Conservation (phyloP, 2,797 vertebrate genomes). For the Odontamblyopus lacepedii region DNA sequence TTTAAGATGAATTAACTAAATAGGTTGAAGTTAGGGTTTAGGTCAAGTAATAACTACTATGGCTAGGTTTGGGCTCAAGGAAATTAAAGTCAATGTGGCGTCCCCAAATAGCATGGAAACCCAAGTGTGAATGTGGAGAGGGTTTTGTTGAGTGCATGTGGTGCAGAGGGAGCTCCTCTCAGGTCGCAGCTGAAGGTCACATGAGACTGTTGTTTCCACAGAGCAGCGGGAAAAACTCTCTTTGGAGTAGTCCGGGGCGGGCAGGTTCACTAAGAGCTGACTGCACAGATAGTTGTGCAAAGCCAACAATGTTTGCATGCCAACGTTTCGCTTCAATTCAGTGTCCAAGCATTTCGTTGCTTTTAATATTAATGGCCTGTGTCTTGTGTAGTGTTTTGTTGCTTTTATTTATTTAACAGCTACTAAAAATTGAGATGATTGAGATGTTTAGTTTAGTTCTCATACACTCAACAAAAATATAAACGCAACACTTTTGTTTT, state of each 20-base stretch:
- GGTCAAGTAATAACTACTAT: not conserved
- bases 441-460: no score
- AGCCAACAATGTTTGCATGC: not conserved
- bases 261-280: not conserved
- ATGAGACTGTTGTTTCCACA: constrained; percentile 48
- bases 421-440: no score
- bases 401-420: no score
- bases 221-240: constrained; percentile 32
- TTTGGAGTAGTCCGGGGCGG: not conserved
- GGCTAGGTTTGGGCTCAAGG: not conserved
- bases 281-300: constrained; percentile 1
- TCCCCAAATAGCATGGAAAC: not conserved
- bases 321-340: not conserved
- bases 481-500: no score
- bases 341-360: not conserved
- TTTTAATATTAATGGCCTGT: not conserved
- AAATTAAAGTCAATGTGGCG: not conserved
- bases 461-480: no score
- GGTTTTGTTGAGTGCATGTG: constrained; percentile 24
- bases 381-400: no score
- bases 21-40: not conserved
- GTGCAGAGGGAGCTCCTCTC: constrained; percentile 34
- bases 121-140: not conserved
- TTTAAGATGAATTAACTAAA: no score
- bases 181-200: constrained; percentile 63